Base-by-base conservation (phyloP, 2,888 invertebrate species). In the Pogonocherus hispidulus region DNA sequence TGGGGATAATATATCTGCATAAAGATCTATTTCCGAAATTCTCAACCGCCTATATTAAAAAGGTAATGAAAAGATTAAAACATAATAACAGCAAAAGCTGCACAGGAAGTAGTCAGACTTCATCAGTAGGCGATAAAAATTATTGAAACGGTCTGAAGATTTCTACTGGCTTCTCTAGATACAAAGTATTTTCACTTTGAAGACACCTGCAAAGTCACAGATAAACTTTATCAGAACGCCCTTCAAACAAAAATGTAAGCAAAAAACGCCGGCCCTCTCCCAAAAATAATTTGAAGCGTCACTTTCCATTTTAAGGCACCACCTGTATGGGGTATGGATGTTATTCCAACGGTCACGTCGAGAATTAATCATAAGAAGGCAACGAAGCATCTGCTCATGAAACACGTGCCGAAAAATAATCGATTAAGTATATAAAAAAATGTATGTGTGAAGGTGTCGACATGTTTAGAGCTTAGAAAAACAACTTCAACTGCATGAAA, bases 331-430 rank as follows among this genome's bases (percentile, higher is more conserved):
- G 11, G 5, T 11, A 41, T 16, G 27, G 4, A 8, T 27, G 8
- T 27, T n/a, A 32, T 32, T 32, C 11, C 14, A 41, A 41, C 11
- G 37, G 37, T 11, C 3, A 14, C 41, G 14, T 2, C 41, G 2
- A 41, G n/a, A 41, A 41, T 5, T 14, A 41, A 41, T 41, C 41
- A 41, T 41, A 11, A 41, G 16, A 41, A 41, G 41, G 2, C 14
- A 41, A 27, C 8, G 27, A 8, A 41, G n/a, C 41, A 41, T n/a
- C 41, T 41, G 41, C 14, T n/a, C 14, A 14, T 41, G 41, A 14
- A 27, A 27, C 22, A 20, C 20, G 22, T 49, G 49, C 22, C 18
- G 27, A 18, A 52, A 52, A 52, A 52, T 52, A 52, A 32, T 52
- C 32, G n/a, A 19, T 18, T 32, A 27, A 11, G 22, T 16, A 23